phyloP scores from a whole-genome alignment of 2,113 vertebrate genomes.

The Thoracochromis brauschi region DNA sequence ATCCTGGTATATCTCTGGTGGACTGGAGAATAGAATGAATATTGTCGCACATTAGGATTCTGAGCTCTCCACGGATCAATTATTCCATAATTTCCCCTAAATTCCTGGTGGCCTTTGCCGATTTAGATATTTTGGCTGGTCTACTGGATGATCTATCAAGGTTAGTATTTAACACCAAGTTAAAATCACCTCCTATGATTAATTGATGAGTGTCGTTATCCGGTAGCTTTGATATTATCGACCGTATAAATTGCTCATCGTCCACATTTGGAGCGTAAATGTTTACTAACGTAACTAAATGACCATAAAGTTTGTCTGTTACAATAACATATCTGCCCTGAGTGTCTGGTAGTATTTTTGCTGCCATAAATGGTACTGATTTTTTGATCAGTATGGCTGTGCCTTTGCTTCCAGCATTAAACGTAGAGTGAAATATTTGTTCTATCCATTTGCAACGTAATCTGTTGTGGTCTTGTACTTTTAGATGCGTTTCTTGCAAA shows the following conservation, averaged over 20 bases:
- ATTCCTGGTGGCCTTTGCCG: no score
- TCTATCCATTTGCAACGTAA: background rate
- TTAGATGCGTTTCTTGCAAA: background rate
- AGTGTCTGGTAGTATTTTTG: background rate
- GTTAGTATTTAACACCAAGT: no score
- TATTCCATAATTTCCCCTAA: no score
- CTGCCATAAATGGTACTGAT: rapidly evolving
- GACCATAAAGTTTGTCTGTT: background rate
- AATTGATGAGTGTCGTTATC: no score
- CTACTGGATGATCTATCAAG: no score
- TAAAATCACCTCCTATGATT: no score
- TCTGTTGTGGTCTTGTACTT: background rate
- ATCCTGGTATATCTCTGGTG: background rate
- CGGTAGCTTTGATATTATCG: no score
- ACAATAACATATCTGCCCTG: background rate
- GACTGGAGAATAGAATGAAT: background rate
- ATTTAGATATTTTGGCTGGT: no score
- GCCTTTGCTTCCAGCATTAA: background rate
- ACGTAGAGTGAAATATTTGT: background rate
- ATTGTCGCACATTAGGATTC: background rate
- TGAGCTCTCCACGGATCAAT: rapidly evolving
- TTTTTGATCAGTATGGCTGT: background rate
- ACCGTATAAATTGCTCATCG: background rate
- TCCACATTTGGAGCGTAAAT: background rate
- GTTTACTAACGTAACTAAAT: rapidly evolving